phyloP scores from a whole-genome alignment of 2,113 vertebrate genomes.

The Crypturellus undulatus region DNA sequence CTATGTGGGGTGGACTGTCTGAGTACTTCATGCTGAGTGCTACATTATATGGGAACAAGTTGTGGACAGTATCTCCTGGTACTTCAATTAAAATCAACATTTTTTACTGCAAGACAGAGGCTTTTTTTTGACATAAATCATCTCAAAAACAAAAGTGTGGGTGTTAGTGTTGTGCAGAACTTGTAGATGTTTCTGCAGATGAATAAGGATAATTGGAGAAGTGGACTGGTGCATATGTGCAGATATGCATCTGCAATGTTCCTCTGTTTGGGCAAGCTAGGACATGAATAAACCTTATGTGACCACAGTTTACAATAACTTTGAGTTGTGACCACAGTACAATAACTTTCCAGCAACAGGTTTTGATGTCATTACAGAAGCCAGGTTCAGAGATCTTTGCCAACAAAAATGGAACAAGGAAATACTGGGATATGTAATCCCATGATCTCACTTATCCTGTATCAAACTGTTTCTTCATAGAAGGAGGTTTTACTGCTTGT shows the following conservation, averaged over 20 bases:
- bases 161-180: background rate
- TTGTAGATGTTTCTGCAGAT: conserved; percentile 49
- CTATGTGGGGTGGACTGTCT: background rate
- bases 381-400: conserved; percentile 22
- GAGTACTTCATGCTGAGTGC: background rate
- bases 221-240: background rate
- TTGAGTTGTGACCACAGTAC: background rate
- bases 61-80: background rate
- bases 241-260: background rate
- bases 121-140: background rate
- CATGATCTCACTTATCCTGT: conserved; percentile 40
- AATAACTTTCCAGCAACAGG: background rate
- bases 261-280: background rate
- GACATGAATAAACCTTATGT: background rate
- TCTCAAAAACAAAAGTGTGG: background rate
- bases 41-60: background rate
- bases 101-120: background rate
- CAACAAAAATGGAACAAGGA: conserved; percentile 57
- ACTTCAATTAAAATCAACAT: background rate
- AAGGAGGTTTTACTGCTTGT: background rate
- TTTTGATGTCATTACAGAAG: background rate
- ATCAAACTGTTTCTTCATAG: background rate
- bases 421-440: conserved; percentile 33
- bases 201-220: conserved; percentile 4
- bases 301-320: background rate